Evolutionary conservation across 2,888 invertebrate species (phyloP).

Genomic region (Epiperipatus broadwayi): DNA sequence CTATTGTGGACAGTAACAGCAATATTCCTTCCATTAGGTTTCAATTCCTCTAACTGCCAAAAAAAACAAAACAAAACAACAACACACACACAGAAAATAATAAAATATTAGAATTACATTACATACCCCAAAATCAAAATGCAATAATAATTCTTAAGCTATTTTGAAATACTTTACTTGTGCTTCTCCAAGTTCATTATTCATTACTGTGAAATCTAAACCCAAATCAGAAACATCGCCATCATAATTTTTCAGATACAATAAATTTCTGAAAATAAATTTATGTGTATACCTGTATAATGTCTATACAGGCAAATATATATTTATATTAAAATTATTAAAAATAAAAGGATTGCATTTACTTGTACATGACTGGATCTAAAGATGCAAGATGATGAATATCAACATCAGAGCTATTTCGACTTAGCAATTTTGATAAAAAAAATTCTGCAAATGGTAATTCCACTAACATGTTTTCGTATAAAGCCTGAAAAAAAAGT

Average conservation of each 20-base stretch:
- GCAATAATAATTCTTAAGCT: conserved; percentile 14
- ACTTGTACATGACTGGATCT: conserved; percentile 67
- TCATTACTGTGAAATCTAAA: conserved; percentile 76
- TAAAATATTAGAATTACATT: background rate
- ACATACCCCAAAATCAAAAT: conserved; percentile 1
- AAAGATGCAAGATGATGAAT: conserved; percentile 81
- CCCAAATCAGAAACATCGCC: conserved; percentile 64
- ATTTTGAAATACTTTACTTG: no score
- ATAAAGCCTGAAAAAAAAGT: conserved; percentile 48
- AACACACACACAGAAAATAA: no score
- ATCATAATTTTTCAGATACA: conserved; percentile 63
- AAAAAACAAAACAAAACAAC: no score
- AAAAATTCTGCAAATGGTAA: conserved; percentile 90
- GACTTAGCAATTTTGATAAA: conserved; percentile 62
- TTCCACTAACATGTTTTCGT: conserved; percentile 83
- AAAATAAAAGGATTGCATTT: conserved; percentile 14
- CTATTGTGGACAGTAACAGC: conserved; percentile 76
- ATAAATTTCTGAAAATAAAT: conserved; percentile 42
- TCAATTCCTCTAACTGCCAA: conserved; percentile 59
- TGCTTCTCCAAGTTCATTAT: conserved; percentile 72
- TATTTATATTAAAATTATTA: background rate
- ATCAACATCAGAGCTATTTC: conserved; percentile 46
- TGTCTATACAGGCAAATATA: background rate
- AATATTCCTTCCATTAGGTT: conserved; percentile 70
- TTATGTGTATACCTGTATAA: conserved; percentile 1